Evolutionary conservation across 2,888 invertebrate genomes (phyloP).

Genomic region (Mimumesa dahlbomi): DNA sequence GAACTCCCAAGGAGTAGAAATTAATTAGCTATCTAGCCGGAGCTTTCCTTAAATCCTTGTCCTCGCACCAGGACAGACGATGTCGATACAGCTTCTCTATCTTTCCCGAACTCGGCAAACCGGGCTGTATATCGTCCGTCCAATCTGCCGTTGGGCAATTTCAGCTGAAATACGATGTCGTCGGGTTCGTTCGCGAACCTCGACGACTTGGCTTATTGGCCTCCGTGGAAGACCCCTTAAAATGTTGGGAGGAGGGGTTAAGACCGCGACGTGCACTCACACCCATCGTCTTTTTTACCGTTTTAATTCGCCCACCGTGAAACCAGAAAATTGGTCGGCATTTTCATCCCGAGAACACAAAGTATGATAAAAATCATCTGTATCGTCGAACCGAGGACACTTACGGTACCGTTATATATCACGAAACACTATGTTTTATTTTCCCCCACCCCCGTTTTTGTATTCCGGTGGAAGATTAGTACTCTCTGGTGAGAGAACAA

Average conservation of each 20-base stretch:
- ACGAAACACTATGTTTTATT: too few relatives aligned
- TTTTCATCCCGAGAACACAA: too few relatives aligned
- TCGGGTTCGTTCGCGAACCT: conserved; percentile 74
- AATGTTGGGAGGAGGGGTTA: conserved; percentile 61
- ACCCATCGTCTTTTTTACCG: neutral
- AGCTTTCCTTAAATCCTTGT: conserved; percentile 59
- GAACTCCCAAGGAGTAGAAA: conserved; percentile 34
- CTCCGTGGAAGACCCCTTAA: conserved; percentile 62
- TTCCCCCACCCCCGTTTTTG: too few relatives aligned
- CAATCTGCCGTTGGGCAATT: conserved; percentile 80
- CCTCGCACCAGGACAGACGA: conserved; percentile 40
- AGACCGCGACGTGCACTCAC: conserved; percentile 54
- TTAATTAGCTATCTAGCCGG: conserved; percentile 54
- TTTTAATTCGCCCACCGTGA: neutral
- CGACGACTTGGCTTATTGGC: conserved; percentile 70
- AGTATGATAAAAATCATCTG: too few relatives aligned
- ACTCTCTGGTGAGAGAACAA: too few relatives aligned
- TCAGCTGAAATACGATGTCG: conserved; percentile 79
- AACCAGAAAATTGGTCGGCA: too few relatives aligned
- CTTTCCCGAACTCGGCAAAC: conserved; percentile 58
- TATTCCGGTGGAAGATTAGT: too few relatives aligned
- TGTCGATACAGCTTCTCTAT: conserved; percentile 65
- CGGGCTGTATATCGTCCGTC: conserved; percentile 79
- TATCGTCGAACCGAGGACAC: too few relatives aligned
- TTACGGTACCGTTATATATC: too few relatives aligned